Conservation (phyloP, 2,113 vertebrate species). For the Dolichotis patagonum region DNA sequence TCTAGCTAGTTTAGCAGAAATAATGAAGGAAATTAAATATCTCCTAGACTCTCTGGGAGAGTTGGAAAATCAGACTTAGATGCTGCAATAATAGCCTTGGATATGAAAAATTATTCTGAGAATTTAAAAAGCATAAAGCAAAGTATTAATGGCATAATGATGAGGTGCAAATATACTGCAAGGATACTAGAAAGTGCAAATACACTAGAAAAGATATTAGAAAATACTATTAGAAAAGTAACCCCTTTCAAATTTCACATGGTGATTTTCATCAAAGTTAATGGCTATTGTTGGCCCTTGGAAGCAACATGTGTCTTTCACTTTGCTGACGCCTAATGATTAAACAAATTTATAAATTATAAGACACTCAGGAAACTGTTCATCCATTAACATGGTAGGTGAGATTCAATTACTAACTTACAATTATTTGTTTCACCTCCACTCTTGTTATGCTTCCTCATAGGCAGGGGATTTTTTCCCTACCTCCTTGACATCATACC, state of each 20-base stretch:
- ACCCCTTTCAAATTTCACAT: background rate
- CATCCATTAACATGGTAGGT: background rate
- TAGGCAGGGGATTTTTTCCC: background rate
- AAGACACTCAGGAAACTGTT: background rate
- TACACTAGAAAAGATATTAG: background rate
- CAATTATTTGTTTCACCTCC: background rate
- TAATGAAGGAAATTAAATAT: slow-evolving; percentile 51
- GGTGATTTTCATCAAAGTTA: background rate
- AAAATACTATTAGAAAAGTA: background rate
- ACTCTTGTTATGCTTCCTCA: background rate
- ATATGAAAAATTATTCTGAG: background rate
- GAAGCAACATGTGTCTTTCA: background rate
- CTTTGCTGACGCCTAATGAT: background rate
- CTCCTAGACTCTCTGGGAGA: slow-evolving; percentile 12
- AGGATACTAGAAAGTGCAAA: background rate
- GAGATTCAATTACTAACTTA: background rate
- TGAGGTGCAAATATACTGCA: background rate
- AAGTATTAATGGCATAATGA: background rate
- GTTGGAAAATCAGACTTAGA: background rate
- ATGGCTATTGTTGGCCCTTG: background rate
- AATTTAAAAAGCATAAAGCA: background rate
- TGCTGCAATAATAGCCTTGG: background rate
- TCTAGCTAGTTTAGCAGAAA: slow-evolving; percentile 60
- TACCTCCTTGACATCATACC: background rate
- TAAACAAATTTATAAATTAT: background rate